phyloP scores from a whole-genome alignment of 2,113 vertebrate genomes.

The Rhinolophus ferrumequinum region DNA sequence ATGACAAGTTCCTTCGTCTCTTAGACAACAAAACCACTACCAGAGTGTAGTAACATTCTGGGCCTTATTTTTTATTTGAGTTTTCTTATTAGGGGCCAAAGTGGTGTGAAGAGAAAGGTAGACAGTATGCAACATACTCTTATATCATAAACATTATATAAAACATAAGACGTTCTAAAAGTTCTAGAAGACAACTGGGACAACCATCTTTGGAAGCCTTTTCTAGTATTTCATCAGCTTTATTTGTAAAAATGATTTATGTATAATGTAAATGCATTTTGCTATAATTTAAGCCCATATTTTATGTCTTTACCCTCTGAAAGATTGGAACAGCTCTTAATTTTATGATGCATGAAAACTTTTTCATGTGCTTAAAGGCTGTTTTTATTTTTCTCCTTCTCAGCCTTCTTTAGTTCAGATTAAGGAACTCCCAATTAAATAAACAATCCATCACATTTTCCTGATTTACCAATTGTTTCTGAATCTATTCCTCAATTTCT shows the following conservation, averaged over 20 bases:
- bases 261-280: background rate
- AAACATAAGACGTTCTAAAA: background rate
- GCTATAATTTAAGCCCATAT: background rate
- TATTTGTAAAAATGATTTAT: background rate
- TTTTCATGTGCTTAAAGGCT: background rate
- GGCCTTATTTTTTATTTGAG: background rate
- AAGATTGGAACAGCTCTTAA: background rate
- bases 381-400: background rate
- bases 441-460: background rate
- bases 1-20: background rate
- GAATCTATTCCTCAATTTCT: background rate
- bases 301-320: background rate
- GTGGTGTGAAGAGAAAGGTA: background rate
- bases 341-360: background rate
- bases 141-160: background rate
- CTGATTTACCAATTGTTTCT: background rate
- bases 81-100: background rate
- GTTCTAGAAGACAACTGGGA: background rate
- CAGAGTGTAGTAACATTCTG: background rate
- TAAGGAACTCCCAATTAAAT: conserved; percentile 19
- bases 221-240: background rate
- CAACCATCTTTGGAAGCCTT: background rate
- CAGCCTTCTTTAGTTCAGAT: background rate
- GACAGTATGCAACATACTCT: too few species aligned
- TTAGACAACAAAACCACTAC: background rate